These are phyloP conservation scores for Coturnix japonica DNA, from an alignment of 2,113 vertebrate species.

Conservation along the genomic window DNA sequence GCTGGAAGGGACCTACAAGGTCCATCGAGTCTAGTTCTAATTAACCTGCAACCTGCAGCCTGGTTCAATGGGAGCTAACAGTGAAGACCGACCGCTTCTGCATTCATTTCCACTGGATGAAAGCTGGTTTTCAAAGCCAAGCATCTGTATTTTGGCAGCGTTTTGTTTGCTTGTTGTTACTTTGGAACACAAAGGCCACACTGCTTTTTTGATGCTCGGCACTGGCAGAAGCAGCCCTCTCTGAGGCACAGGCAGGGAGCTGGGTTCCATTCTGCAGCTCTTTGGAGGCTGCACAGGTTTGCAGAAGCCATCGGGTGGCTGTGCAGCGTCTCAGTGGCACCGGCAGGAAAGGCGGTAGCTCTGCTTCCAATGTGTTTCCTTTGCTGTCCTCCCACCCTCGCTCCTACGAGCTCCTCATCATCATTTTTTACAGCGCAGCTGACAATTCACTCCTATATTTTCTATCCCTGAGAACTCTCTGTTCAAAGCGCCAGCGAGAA, in stretches of 20 bases:
- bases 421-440: conserved; percentile 61
- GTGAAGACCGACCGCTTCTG: background rate
- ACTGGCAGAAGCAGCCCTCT: background rate
- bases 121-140: accelerated
- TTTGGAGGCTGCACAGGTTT: background rate
- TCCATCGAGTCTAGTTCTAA: background rate
- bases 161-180: background rate
- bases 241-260: background rate
- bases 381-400: conserved; percentile 66
- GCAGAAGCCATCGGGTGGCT: background rate
- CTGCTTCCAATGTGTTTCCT: conserved; percentile 58
- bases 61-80: too few relatives aligned
- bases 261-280: background rate
- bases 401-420: conserved; percentile 62
- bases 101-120: background rate
- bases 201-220: background rate
- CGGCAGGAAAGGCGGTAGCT: conserved; percentile 53
- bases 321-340: background rate
- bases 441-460: conserved; percentile 56
- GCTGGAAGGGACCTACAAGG: background rate
- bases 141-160: background rate
- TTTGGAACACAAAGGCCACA: background rate
- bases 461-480: conserved; percentile 56
- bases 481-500: background rate
- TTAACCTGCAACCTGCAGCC: background rate